Percentiles rank a stretch among this genome's conserved stretches.
Evolutionary conservation across 1,140 invertebrate species (phyloP).

Genomic region (Bombyx mandarina): DNA sequence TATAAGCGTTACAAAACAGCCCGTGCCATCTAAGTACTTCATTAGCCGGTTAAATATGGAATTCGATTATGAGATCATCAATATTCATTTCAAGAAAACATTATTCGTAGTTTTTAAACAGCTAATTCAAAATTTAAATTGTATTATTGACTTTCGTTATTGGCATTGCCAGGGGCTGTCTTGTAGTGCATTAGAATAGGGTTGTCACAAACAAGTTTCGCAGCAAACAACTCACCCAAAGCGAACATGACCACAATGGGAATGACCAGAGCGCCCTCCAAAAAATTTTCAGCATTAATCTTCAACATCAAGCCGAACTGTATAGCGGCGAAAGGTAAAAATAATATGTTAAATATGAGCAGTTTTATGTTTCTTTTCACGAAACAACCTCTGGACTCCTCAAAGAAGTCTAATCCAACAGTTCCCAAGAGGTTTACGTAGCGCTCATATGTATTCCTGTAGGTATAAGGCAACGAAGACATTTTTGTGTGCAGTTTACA

Average conservation of each 20-base stretch:
- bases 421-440: background rate
- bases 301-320: constrained; percentile 8
- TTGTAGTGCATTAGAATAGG: too few species aligned
- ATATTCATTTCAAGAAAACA: too few species aligned
- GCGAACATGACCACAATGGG: constrained; percentile 4
- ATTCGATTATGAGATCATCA: too few species aligned
- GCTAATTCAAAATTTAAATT: too few species aligned
- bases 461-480: background rate
- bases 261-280: constrained; percentile 4
- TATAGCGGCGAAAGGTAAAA: constrained; percentile 2
- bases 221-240: constrained; percentile 4
- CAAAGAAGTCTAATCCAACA: constrained; percentile 9
- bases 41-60: too few species aligned
- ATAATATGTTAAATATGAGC: background rate
- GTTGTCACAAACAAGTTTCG: too few species aligned
- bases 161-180: too few species aligned
- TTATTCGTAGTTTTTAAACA: too few species aligned
- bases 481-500: too few species aligned
- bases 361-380: constrained; percentile 1
- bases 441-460: constrained; percentile 2
- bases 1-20: too few species aligned
- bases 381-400: background rate
- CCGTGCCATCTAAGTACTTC: too few species aligned
- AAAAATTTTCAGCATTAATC: constrained; percentile 6
- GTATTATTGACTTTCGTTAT: too few species aligned